phyloP scores from a whole-genome alignment of 2,113 vertebrate species.

The Paramormyrops kingsleyae region DNA sequence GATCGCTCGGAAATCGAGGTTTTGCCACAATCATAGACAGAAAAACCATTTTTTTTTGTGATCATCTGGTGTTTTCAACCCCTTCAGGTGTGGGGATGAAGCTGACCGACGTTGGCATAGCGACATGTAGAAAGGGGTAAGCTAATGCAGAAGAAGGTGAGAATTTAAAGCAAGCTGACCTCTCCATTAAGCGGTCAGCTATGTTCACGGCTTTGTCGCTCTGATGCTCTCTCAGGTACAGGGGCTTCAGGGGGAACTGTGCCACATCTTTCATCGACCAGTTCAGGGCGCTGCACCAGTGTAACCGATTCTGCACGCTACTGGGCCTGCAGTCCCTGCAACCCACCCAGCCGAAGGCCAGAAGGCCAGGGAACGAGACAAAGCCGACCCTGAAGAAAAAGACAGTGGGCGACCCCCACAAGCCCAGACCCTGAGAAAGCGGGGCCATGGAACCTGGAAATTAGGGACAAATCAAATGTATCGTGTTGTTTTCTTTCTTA shows the following conservation, averaged over 20 bases:
- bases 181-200: not conserved
- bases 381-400: conserved; percentile 68
- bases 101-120: conserved; percentile 92
- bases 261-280: conserved; percentile 92
- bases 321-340: conserved; percentile 73
- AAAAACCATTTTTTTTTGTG: too few species aligned
- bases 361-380: conserved; percentile 45
- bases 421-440: conserved; percentile 60
- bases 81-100: conserved; percentile 89
- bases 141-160: conserved; percentile 33
- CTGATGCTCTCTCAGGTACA: conserved; percentile 68
- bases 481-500: not conserved
- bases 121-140: conserved; percentile 91
- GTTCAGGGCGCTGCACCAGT: conserved; percentile 88
- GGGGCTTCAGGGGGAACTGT: conserved; percentile 93
- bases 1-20: not conserved
- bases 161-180: not conserved
- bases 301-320: conserved; percentile 86
- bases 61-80: not conserved
- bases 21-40: not conserved
- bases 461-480: not conserved
- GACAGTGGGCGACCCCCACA: conserved; percentile 42
- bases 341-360: conserved; percentile 65
- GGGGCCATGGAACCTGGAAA: not conserved
- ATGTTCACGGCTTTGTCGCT: conserved; percentile 7